Evolutionary conservation across 2,888 invertebrate species (phyloP), one percentile per base, ranked within the genome.

Genomic region (Toxonevra muliebris): DNA sequence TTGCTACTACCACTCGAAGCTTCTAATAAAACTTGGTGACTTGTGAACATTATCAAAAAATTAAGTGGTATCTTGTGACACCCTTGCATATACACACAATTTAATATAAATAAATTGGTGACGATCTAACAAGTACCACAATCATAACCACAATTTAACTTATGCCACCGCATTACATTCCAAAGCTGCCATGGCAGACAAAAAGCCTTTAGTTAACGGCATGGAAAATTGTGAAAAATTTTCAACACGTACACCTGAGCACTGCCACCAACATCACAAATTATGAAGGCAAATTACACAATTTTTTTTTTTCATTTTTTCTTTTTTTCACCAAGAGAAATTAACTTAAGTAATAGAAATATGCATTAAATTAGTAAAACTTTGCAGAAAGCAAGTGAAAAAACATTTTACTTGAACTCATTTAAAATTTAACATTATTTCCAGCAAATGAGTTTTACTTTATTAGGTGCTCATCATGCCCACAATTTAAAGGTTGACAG

Each of bases 271-370:
- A 2, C 30, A 30, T 7, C 7, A 71, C 79, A 78, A 79, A 77
- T 77, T 76, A 79, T 78, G 77, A 76, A 79, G 76, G 77, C 77
- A 79, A 79, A 79, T 79, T 79, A 79, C 63, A 45, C 54, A 45
- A 2, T 48, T 48, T 15, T 15, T 15, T 48, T 48, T 15, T 48
- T 48, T 8, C 15, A 7, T 48, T 48, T 48, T 48, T 48, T 15
- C 8, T 48, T 8, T 7, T 2, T 48, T 48, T 48, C 8, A 48
- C 50, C 8, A n/a, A 48, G 50, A 48, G 30, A 48, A 13, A 15
- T 13, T n/a, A 48, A 48, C 50, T 48, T 48, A 48, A 4, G 50
- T 48, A 7, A 48, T 48, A 48, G 50, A 48, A 48, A 48, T 15
- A 8, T 15, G 50, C 50, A 7, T 7, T 48, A 48, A 48, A 48